These are phyloP conservation scores for Aphrophora alni DNA, from an alignment of 2,888 invertebrate species.

Conservation along the genomic window DNA sequence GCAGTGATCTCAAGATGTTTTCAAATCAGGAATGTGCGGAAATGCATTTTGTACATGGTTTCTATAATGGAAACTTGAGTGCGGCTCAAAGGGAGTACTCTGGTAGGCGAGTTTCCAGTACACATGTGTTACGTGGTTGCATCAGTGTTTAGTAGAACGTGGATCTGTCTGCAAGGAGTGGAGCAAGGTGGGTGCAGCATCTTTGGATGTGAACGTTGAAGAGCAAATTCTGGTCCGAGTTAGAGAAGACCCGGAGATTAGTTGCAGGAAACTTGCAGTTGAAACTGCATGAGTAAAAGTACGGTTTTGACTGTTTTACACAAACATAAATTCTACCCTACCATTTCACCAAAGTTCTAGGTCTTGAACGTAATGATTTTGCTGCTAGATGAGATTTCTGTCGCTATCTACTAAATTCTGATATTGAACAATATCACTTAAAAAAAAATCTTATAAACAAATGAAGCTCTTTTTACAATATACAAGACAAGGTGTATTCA, in stretches of 20 bases:
- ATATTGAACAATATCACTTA: constrained; percentile 23
- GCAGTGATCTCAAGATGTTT: constrained; percentile 1
- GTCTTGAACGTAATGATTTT: constrained; percentile 2
- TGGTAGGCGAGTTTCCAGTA: constrained; percentile 17
- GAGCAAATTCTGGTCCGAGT: constrained; percentile 11
- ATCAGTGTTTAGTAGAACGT: constrained; percentile 24
- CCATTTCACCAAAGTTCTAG: constrained; percentile 10
- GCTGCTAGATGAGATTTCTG: constrained; percentile 26
- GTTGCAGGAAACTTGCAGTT: constrained; percentile 6
- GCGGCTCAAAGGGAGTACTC: constrained; percentile 25
- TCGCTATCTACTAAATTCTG: constrained; percentile 15
- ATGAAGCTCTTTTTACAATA: constrained; percentile 20
- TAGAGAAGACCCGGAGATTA: constrained; percentile 13
- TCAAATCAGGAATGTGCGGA: neutral
- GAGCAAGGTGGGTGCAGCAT: constrained; percentile 13
- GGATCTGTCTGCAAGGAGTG: constrained; percentile 18
- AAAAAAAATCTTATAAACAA: constrained; percentile 23
- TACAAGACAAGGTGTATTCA: constrained; percentile 24
- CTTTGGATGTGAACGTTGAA: constrained; percentile 10
- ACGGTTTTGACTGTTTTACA: constrained; percentile 19
- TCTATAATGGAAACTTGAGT: neutral
- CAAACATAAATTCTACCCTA: constrained; percentile 22
- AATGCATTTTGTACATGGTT: constrained; percentile 15
- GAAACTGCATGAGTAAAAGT: constrained; percentile 25
- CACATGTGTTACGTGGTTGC: constrained; percentile 11